Evolutionary conservation across 2,888 invertebrate genomes (phyloP).

Genomic region (Torymus texanus): DNA sequence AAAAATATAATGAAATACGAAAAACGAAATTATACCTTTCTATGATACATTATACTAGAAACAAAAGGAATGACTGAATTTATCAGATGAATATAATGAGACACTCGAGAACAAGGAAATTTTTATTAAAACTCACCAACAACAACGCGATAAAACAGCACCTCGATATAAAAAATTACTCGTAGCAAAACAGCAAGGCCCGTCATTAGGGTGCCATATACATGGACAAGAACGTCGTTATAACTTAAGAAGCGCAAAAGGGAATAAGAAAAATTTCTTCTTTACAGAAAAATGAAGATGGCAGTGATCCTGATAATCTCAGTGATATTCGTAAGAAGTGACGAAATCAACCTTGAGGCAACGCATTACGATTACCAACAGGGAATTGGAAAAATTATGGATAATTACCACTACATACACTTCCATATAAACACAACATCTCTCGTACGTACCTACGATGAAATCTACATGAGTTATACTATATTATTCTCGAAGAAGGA

Average conservation of each 20-base stretch:
- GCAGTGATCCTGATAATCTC: neutral
- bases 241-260: slow-evolving; percentile 6
- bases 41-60: too few relatives aligned
- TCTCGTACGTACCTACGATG: too few relatives aligned
- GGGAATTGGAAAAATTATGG: neutral
- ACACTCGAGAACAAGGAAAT: too few relatives aligned
- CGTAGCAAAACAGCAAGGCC: neutral
- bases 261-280: slow-evolving; percentile 2
- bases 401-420: slow-evolving; percentile 8
- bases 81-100: too few relatives aligned
- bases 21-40: too few relatives aligned
- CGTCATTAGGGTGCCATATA: too few relatives aligned
- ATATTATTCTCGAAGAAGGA: too few relatives aligned
- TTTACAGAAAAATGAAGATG: slow-evolving; percentile 7
- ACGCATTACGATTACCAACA: slow-evolving; percentile 4
- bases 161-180: slow-evolving; percentile 4
- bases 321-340: too few relatives aligned
- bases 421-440: neutral
- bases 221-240: slow-evolving; percentile 6
- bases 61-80: too few relatives aligned
- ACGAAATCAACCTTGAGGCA: neutral
- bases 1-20: too few relatives aligned
- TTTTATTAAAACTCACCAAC: slow-evolving; percentile 1
- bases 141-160: slow-evolving; percentile 3
- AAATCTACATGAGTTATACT: too few relatives aligned